Percentiles rank a stretch among this genome's conserved stretches.
phyloP scores from a whole-genome alignment of 2,888 invertebrate species.

The Shargacucullia verbasci region DNA sequence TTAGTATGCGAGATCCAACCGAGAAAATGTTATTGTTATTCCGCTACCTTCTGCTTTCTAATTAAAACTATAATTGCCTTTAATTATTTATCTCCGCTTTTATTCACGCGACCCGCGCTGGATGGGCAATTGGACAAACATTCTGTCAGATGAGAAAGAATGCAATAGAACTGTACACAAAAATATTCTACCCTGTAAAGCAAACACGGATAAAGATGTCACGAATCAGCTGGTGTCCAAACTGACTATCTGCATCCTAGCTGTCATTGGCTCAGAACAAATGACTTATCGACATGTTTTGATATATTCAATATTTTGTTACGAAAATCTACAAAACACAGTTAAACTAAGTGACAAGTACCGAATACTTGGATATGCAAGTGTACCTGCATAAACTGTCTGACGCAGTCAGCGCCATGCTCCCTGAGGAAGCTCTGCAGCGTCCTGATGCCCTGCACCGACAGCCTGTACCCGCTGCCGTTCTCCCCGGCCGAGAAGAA shows the following conservation, averaged over 20 bases:
- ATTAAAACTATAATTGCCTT: constrained; percentile 18
- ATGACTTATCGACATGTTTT: no score
- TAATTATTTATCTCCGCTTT: no score
- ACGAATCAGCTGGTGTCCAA: no score
- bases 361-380: not conserved
- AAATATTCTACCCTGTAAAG: no score
- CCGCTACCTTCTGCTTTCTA: constrained; percentile 6
- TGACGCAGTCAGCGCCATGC: constrained; percentile 91
- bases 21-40: constrained; percentile 17
- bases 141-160: no score
- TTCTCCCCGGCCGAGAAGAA: constrained; percentile 82
- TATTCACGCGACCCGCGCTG: no score
- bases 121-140: no score
- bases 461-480: constrained; percentile 89
- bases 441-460: constrained; percentile 90
- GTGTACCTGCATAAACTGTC: constrained; percentile 91
- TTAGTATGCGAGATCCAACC: constrained; percentile 28
- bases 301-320: no score
- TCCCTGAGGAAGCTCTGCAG: constrained; percentile 90
- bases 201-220: no score
- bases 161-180: no score
- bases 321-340: not conserved
- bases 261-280: no score
- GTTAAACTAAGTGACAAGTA: not conserved
- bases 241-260: no score